Conservation (phyloP, 2,797 vertebrate species). For the Intellagama lesueurii region DNA sequence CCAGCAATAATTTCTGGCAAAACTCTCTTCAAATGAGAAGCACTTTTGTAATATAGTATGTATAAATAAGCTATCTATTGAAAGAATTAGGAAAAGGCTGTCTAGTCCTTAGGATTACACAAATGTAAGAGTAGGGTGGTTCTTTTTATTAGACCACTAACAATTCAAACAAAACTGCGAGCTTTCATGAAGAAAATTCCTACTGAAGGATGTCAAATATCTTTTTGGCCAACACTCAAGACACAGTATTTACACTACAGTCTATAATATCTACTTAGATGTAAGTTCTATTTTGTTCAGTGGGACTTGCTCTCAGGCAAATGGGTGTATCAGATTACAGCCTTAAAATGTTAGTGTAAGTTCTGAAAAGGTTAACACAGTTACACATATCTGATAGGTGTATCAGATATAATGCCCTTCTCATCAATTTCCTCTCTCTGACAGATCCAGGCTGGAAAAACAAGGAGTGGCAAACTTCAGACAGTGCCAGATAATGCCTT, state of each 20-base stretch:
- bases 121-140: no score
- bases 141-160: no score
- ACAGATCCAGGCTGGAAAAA: conserved; percentile 57
- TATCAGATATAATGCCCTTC: conserved; percentile 75
- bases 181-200: no score
- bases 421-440: conserved; percentile 60
- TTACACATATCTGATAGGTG: conserved; percentile 76
- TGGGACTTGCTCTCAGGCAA: background rate
- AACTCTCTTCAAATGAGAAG: conserved; percentile 50
- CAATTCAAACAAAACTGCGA: no score
- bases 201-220: no score
- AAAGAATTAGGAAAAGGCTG: no score
- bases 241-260: conserved; percentile 47
- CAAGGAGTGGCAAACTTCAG: conserved; percentile 63
- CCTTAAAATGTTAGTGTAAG: conserved; percentile 60
- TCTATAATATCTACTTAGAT: background rate
- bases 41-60: conserved; percentile 70
- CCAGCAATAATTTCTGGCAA: background rate
- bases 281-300: background rate
- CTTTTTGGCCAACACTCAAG: conserved; percentile 60
- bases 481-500: conserved; percentile 65
- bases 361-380: conserved; percentile 73
- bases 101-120: no score
- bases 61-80: conserved; percentile 71
- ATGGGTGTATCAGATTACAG: background rate